These are phyloP conservation scores for Fragum whitleyi DNA, from an alignment of 2,888 invertebrate species.

Conservation along the genomic window DNA sequence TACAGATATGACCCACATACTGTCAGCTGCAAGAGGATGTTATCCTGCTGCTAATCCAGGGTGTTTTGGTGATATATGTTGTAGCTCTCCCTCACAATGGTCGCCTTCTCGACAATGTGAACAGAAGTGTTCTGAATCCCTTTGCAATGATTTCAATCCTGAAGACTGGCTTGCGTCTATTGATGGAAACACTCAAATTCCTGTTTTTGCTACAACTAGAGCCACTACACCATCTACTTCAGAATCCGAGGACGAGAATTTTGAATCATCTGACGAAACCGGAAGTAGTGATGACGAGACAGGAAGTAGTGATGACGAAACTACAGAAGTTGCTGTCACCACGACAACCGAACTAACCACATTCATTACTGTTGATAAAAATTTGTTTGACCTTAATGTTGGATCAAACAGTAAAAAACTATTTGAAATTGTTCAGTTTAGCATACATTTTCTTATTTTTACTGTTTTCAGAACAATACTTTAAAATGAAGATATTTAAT, in stretches of 20 bases:
- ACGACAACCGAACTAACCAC: not conserved
- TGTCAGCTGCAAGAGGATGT: not conserved
- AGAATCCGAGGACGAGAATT: not conserved
- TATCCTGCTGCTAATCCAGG: not conserved
- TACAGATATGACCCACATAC: conserved; percentile 16
- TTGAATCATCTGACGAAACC: not conserved
- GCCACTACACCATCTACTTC: not conserved
- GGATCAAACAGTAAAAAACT: not conserved
- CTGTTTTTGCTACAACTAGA: not conserved
- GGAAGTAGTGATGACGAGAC: not conserved
- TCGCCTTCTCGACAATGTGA: not conserved
- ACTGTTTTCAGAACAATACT: too few relatives aligned
- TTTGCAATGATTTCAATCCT: conserved; percentile 14
- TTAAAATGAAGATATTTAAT: too few relatives aligned
- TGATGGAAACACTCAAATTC: not conserved
- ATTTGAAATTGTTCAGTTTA: too few relatives aligned
- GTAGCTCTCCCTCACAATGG: not conserved
- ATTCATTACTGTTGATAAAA: not conserved
- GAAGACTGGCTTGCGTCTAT: conserved; percentile 1
- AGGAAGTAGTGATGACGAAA: too few relatives aligned
- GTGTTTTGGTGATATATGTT: not conserved
- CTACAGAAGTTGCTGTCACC: too few relatives aligned
- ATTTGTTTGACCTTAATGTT: not conserved
- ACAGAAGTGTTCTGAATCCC: conserved; percentile 7
- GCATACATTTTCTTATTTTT: too few relatives aligned